These are phyloP conservation scores for Papilio machaon DNA, from an alignment of 1,140 invertebrate genomes.

Conservation along the genomic window DNA sequence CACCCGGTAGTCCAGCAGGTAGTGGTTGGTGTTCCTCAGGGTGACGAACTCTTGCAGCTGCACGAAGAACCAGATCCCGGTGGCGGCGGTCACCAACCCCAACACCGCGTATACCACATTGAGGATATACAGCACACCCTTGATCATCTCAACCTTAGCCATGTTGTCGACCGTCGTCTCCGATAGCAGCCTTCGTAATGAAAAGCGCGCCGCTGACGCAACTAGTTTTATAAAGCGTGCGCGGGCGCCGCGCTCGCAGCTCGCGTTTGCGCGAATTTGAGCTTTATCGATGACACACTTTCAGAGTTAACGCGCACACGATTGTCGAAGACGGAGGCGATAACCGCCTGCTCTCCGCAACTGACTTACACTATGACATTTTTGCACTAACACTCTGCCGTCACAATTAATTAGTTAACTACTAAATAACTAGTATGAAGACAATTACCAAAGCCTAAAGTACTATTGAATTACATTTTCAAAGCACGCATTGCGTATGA, in stretches of 20 bases:
- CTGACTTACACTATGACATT: conserved; percentile 7
- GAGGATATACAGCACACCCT: conserved; percentile 67
- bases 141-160: conserved; percentile 71
- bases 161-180: conserved; percentile 60
- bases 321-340: background rate
- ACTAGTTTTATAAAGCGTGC: conserved; percentile 69
- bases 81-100: conserved; percentile 69
- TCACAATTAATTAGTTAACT: conserved; percentile 23
- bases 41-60: conserved; percentile 72
- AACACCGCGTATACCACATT: conserved; percentile 76
- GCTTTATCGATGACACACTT: conserved; percentile 39
- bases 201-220: conserved; percentile 59
- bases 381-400: conserved; percentile 9
- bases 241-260: conserved; percentile 49
- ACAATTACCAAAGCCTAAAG: background rate
- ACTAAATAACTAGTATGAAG: conserved; percentile 1
- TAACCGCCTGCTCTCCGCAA: background rate
- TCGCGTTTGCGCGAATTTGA: background rate
- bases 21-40: conserved; percentile 75
- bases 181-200: conserved; percentile 65
- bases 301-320: conserved; percentile 9
- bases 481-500: conserved; percentile 16
- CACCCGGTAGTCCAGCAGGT: conserved; percentile 73
- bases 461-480: conserved; percentile 1
- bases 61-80: conserved; percentile 78